phyloP scores from a whole-genome alignment of 2,797 vertebrate species.

The Huso huso region DNA sequence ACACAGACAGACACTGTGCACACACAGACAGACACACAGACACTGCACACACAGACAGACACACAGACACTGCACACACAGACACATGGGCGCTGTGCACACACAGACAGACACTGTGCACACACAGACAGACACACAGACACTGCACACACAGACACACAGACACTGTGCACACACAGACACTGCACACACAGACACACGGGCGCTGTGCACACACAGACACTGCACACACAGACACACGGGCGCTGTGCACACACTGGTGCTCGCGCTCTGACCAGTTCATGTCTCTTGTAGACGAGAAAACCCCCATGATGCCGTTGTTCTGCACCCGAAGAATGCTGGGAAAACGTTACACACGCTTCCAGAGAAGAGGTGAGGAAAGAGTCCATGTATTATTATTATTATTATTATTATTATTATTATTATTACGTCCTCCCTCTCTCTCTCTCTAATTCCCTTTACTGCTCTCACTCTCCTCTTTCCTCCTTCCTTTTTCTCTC shows the following conservation, averaged over 20 bases:
- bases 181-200: not conserved
- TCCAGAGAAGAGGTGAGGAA: slow-evolving; percentile 76
- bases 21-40: too few species aligned
- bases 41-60: not conserved
- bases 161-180: too few species aligned
- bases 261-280: not conserved
- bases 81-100: not conserved
- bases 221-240: not conserved
- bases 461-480: too few species aligned
- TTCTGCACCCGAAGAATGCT: slow-evolving; percentile 78
- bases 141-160: too few species aligned
- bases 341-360: slow-evolving; percentile 74
- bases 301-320: slow-evolving; percentile 85
- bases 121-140: too few species aligned
- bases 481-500: too few species aligned
- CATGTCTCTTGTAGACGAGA: slow-evolving; percentile 65
- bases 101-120: not conserved
- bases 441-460: not conserved
- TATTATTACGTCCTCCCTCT: not conserved
- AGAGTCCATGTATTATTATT: not conserved
- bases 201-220: too few species aligned
- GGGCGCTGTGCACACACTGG: not conserved
- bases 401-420: too few species aligned
- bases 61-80: too few species aligned
- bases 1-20: too few species aligned